Evolutionary conservation across 2,888 invertebrate genomes (phyloP).

Genomic region (Cataglyphis cursor): DNA sequence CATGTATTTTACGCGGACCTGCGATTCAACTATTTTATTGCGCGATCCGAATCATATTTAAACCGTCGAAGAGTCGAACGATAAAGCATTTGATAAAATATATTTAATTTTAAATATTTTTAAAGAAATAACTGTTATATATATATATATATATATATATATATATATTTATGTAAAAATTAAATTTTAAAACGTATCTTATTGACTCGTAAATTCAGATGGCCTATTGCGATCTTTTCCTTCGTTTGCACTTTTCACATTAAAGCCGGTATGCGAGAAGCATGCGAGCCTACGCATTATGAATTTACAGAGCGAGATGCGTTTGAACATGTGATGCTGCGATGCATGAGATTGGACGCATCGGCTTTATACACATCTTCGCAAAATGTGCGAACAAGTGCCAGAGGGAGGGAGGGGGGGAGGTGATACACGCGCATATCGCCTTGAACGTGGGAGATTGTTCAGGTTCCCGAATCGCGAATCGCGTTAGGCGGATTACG

Average conservation of each 20-base stretch:
- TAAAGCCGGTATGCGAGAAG: slow-evolving; percentile 29
- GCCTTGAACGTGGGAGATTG: slow-evolving; percentile 81
- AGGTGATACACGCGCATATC: slow-evolving; percentile 57
- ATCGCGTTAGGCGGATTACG: slow-evolving; percentile 83
- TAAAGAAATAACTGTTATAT: too few species aligned
- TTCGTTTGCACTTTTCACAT: background rate
- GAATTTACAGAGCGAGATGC: slow-evolving; percentile 72
- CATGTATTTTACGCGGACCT: too few species aligned
- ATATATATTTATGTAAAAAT: too few species aligned
- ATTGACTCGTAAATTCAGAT: background rate
- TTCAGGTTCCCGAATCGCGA: slow-evolving; percentile 77
- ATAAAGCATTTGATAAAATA: too few species aligned
- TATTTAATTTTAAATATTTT: too few species aligned
- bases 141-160: too few species aligned
- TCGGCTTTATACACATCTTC: slow-evolving; percentile 62
- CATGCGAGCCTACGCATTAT: slow-evolving; percentile 48
- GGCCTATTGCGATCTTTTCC: background rate
- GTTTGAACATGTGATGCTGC: slow-evolving; percentile 74
- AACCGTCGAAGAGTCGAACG: too few species aligned
- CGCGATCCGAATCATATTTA: too few species aligned
- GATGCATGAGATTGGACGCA: slow-evolving; percentile 71
- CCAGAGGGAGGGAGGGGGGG: slow-evolving; percentile 34
- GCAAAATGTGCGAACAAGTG: slow-evolving; percentile 69
- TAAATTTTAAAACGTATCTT: background rate
- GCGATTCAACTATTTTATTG: too few species aligned